These are phyloP conservation scores for Cherax quadricarinatus DNA, from an alignment of 1,140 invertebrate species.

Conservation along the genomic window DNA sequence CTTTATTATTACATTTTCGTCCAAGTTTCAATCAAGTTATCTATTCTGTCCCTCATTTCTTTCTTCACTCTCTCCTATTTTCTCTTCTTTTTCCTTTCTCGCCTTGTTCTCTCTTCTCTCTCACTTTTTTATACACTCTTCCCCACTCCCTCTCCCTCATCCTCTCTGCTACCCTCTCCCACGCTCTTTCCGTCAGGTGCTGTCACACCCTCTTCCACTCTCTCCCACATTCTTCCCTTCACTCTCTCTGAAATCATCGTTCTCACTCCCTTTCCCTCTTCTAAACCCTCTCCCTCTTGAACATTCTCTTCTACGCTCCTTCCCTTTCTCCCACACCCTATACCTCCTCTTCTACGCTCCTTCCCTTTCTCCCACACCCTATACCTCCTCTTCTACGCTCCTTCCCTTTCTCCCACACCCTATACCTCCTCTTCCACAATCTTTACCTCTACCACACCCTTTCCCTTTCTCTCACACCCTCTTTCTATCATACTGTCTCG, in stretches of 20 bases:
- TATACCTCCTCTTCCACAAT: no score
- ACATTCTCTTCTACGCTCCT: not conserved
- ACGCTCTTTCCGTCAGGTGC: not conserved
- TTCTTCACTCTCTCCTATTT: no score
- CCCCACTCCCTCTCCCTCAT: no score
- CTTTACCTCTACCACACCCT: not conserved
- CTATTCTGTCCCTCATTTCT: no score
- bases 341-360: not conserved
- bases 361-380: not conserved
- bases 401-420: no score
- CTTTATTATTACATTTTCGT: not conserved
- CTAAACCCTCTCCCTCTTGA: not conserved
- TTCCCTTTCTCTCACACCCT: not conserved
- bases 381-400: not conserved
- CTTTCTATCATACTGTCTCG: not conserved
- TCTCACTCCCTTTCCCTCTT: not conserved
- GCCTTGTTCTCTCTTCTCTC: no score
- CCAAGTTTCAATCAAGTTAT: no score
- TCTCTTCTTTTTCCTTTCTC: no score
- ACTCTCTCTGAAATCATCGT: not conserved
- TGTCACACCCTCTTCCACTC: no score
- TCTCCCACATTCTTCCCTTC: not conserved
- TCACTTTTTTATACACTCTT: no score
- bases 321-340: no score
- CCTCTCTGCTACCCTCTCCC: not conserved